A percentile compares a stretch with the other conserved stretches of the same genome.
These are phyloP conservation scores for Heterotilapia buettikoferi DNA, from an alignment of 2,113 vertebrate species.

Conservation along the genomic window DNA sequence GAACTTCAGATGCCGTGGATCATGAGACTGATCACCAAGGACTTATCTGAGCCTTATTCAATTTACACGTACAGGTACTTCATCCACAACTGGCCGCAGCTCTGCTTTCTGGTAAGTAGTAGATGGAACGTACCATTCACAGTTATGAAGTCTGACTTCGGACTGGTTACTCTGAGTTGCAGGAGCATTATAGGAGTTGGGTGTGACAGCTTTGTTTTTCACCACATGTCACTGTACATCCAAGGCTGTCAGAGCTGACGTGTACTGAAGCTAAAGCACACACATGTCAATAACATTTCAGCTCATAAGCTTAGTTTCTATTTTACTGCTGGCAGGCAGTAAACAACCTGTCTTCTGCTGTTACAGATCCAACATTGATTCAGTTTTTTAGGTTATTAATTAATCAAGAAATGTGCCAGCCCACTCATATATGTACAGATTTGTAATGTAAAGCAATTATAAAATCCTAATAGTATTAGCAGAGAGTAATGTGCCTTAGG, in stretches of 20 bases:
- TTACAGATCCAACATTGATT: background rate
- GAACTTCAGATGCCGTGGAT: conserved; percentile 99
- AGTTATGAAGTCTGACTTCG: background rate
- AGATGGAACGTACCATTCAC: background rate
- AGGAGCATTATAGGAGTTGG: background rate
- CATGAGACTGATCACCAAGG: conserved; percentile 99
- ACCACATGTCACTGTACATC: background rate
- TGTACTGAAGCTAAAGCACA: fast-evolving
- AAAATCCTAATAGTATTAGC: background rate
- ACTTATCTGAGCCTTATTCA: conserved; percentile 99
- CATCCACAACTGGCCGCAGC: conserved; percentile 99
- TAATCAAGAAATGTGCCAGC: background rate
- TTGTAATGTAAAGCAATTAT: fast-evolving
- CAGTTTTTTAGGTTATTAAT: background rate
- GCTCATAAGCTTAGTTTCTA: background rate
- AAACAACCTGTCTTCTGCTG: background rate
- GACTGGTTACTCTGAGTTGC: background rate
- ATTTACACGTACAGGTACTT: conserved; percentile 99
- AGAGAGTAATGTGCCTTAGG: background rate
- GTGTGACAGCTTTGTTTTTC: conserved; percentile 5
- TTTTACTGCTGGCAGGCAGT: background rate
- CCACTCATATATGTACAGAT: background rate
- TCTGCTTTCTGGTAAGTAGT: conserved; percentile 98
- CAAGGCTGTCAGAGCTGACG: background rate
- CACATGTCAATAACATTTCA: background rate